phyloP scores from a whole-genome alignment of 2,113 vertebrate species.

The Numida meleagris region DNA sequence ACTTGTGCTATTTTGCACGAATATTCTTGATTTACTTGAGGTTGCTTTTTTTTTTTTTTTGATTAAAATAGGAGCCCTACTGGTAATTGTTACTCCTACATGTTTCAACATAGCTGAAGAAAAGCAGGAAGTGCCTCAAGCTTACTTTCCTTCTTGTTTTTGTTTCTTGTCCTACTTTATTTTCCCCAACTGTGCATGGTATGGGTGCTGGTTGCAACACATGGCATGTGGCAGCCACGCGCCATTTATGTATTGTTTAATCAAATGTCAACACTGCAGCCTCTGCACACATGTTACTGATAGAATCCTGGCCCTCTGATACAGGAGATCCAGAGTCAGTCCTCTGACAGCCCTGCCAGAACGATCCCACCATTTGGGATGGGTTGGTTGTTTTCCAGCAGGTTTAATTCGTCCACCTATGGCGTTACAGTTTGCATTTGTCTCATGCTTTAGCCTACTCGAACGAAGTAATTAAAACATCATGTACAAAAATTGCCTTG shows the following conservation, averaged over 20 bases:
- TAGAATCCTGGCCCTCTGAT: neutral
- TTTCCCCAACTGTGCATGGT: neutral
- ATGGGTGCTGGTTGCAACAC: neutral
- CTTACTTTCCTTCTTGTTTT: neutral
- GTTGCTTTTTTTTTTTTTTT: conserved; percentile 58
- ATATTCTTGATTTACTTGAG: conserved; percentile 39
- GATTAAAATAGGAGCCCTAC: neutral
- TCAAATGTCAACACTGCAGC: neutral
- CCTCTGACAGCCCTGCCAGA: neutral
- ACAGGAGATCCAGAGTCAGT: neutral
- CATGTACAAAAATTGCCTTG: neutral
- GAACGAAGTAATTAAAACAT: conserved; percentile 23
- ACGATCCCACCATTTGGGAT: neutral
- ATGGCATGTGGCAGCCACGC: neutral
- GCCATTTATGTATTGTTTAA: neutral
- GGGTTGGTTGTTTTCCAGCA: neutral
- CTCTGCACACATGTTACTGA: neutral
- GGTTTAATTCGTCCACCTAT: neutral
- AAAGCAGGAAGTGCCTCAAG: conserved; percentile 32
- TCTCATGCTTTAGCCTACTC: conserved; percentile 8
- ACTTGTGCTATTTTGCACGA: conserved; percentile 52
- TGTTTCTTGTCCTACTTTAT: neutral
- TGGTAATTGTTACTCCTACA: conserved; percentile 7
- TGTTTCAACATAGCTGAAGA: conserved; percentile 38
- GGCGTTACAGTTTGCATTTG: conserved; percentile 16